Base-by-base conservation (phyloP, 53 echinoderm and acorn worm genomes). In the Crossaster papposus region DNA sequence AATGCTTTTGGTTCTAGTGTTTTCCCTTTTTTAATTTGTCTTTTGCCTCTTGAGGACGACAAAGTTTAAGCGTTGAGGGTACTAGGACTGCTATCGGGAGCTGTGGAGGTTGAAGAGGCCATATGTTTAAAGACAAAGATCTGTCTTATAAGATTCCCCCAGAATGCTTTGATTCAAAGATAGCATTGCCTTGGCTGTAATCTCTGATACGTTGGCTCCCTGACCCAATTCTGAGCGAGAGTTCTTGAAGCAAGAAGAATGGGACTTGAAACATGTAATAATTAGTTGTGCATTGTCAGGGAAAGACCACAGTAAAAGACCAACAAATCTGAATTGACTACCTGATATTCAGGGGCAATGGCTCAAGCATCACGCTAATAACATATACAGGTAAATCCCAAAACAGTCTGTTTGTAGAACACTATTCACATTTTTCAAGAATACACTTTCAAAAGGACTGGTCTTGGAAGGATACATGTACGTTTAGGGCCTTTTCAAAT, bases 81-180 rank as follows among this genome's bases (percentile, higher is more conserved):
- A 68, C 28, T 20, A 5, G 7, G 62, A 23, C 62, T 0, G 17
- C 23, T 62, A 62, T 68, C 68, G 28, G 24, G 28, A 68, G 4
- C 68, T 4, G 68, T 44, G 28, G 28, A 68, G 17, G 24, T 26
- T 28, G 22, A 81, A 81, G 81, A 31, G 58, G 58, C 36, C 55
- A 81, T 81, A 63, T 81, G 31, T 28, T 34, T 30, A 10, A n/a
- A 31, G 62, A 58, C 33, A 81, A 34, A 31, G 58, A 81, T 81
- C 58, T 18, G 44, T 44, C 44, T 44, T 9, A 7, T 34, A n/a
- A 4, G 68, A n/a, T 81, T 35, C 31, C 8, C 33, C 8, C 33
- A 30, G 17, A 17, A 55, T 13, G 5, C 33, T 9, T 18, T 34
- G 64, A 81, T 34, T 22, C 5, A 58, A 10, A 9, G 35, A 32